Evolutionary conservation across 2,113 vertebrate species (phyloP).

Genomic region (Tringa solitaria): DNA sequence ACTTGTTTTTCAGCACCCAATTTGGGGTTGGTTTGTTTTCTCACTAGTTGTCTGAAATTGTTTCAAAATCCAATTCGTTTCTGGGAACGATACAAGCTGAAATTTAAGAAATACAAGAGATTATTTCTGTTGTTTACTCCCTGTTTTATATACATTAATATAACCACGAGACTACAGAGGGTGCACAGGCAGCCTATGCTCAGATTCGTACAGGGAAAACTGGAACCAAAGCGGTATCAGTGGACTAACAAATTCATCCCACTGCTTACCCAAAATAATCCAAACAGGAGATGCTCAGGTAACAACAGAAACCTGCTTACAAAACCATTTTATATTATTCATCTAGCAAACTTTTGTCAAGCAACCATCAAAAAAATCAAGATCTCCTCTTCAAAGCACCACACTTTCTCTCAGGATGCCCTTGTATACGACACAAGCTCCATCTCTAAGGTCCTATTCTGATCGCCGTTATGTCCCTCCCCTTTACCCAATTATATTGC

Average conservation of each 20-base stretch:
- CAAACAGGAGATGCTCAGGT: background rate
- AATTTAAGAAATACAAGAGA: background rate
- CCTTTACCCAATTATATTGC: background rate
- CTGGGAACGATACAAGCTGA: background rate
- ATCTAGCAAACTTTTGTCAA: background rate
- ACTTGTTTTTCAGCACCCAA: background rate
- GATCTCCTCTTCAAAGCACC: background rate
- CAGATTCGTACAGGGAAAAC: background rate
- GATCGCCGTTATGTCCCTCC: background rate
- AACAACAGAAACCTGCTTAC: background rate
- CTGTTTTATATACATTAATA: background rate
- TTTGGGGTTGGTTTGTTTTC: background rate
- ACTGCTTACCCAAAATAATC: background rate
- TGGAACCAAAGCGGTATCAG: background rate
- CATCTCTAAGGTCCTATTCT: background rate
- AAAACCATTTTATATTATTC: background rate
- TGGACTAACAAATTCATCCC: background rate
- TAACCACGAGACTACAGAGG: background rate
- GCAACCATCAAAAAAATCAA: background rate
- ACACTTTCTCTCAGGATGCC: background rate
- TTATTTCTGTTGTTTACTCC: background rate
- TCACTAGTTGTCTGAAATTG: background rate
- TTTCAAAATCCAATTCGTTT: background rate
- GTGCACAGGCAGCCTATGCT: background rate
- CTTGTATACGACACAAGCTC: background rate